Evolutionary conservation across 2,113 vertebrate species (phyloP).

Genomic region (Paralichthys olivaceus): DNA sequence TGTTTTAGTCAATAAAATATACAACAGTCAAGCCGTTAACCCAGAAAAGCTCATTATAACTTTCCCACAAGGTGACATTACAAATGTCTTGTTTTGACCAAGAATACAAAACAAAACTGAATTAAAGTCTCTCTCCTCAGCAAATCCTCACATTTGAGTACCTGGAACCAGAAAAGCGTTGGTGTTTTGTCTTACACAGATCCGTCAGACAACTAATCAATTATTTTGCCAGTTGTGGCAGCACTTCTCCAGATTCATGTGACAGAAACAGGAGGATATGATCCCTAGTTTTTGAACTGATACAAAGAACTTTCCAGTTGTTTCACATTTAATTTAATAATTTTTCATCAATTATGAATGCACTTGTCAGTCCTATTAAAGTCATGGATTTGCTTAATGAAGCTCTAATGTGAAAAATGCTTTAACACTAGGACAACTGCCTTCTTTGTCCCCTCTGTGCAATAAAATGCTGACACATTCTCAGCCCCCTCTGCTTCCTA

Average conservation of each 20-base stretch:
- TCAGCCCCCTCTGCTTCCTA: not conserved
- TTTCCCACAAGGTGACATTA: not conserved
- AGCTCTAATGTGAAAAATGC: not conserved
- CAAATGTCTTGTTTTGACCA: too few species aligned
- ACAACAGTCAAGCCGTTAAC: too few species aligned
- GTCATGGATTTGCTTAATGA: not conserved
- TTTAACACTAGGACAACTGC: too few species aligned
- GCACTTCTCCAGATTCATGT: not conserved
- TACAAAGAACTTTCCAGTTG: too few species aligned
- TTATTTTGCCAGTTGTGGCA: not conserved
- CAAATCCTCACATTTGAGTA: not conserved
- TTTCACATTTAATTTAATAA: too few species aligned
- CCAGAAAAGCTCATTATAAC: too few species aligned
- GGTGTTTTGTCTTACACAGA: too few species aligned
- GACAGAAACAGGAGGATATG: not conserved
- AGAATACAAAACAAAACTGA: not conserved
- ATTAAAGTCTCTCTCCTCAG: not conserved
- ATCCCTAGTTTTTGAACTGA: too few species aligned
- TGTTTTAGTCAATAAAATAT: too few species aligned
- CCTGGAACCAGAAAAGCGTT: not conserved
- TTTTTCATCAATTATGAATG: too few species aligned
- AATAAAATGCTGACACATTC: conserved; percentile 39
- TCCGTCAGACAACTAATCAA: not conserved
- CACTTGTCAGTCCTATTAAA: too few species aligned
- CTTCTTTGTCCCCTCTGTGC: not conserved